A percentile compares a stretch with the other conserved stretches of the same genome.
Conservation (phyloP, 2,113 vertebrate genomes). For the Monarcha castaneiventris region DNA sequence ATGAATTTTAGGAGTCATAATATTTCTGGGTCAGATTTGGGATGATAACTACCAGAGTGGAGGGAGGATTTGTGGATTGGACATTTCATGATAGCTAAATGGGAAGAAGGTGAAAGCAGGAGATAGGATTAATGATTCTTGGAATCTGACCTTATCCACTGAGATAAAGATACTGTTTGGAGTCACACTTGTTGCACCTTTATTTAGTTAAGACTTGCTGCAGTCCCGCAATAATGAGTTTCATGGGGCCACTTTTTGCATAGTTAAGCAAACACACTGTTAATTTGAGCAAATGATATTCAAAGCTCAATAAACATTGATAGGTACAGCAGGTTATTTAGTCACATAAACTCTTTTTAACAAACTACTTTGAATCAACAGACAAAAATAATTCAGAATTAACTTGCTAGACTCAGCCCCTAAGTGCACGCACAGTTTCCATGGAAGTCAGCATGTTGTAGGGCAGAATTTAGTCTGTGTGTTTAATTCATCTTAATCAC, state of each 20-base stretch:
- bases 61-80: neutral
- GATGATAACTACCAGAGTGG: neutral
- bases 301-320: constrained; percentile 27
- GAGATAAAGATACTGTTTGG: neutral
- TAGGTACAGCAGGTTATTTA: constrained; percentile 1
- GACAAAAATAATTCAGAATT: constrained; percentile 77
- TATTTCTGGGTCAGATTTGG: neutral
- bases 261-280: neutral
- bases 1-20: neutral
- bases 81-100: neutral
- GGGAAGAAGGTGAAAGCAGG: neutral
- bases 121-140: neutral
- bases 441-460: constrained; percentile 76
- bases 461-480: constrained; percentile 74
- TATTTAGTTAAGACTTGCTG: neutral
- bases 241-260: neutral
- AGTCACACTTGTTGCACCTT: neutral
- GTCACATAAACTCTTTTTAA: constrained; percentile 27
- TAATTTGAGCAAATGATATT: constrained; percentile 34
- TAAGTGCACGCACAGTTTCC: constrained; percentile 71
- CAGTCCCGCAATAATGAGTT: neutral
- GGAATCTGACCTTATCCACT: neutral
- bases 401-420: constrained; percentile 69
- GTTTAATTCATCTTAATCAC: constrained; percentile 81
- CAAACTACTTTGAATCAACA: constrained; percentile 68